Evolutionary conservation across 92 coral and sea anemone genomes (phyloP).

Genomic region (Zoanthus gigantus): DNA sequence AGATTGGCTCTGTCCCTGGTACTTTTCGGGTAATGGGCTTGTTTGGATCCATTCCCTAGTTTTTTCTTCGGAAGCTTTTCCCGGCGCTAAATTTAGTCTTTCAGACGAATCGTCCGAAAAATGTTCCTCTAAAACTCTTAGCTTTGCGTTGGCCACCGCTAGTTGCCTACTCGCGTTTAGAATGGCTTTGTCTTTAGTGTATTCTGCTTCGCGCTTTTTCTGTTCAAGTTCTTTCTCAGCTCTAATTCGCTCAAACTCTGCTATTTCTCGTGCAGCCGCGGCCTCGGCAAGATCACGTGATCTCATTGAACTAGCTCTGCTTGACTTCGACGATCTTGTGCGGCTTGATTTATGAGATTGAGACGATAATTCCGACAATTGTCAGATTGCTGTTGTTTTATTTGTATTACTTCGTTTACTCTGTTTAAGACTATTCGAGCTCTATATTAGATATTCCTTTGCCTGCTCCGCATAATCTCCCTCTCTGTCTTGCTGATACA

Average conservation of each 20-base stretch:
- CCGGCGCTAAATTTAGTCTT: constrained; percentile 1
- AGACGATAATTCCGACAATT: constrained; percentile 9
- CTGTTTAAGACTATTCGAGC: constrained; percentile 6
- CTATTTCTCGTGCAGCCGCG: constrained; percentile 1
- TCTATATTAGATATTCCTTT: constrained; percentile 1
- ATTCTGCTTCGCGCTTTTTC: constrained; percentile 2
- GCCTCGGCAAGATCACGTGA: constrained; percentile 7
- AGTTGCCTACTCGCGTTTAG: constrained; percentile 2
- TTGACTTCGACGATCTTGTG: not conserved
- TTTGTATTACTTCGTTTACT: constrained; percentile 17
- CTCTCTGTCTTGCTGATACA: constrained; percentile 1
- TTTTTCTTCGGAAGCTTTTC: not conserved
- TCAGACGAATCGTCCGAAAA: not conserved
- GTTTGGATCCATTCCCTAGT: constrained; percentile 2
- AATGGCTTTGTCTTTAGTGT: not conserved
- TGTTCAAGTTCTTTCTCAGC: constrained; percentile 5
- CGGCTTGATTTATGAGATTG: constrained; percentile 10
- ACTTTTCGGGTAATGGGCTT: not conserved
- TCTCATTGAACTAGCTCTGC: constrained; percentile 14
- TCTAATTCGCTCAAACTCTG: constrained; percentile 5
- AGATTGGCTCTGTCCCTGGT: not conserved
- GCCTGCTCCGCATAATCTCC: constrained; percentile 10
- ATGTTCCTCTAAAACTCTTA: not conserved
- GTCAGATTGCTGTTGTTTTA: constrained; percentile 7
- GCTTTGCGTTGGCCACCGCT: constrained; percentile 1